Base-by-base conservation (phyloP, 2,888 invertebrate species). In the Ommatoiulus sabulosus region DNA sequence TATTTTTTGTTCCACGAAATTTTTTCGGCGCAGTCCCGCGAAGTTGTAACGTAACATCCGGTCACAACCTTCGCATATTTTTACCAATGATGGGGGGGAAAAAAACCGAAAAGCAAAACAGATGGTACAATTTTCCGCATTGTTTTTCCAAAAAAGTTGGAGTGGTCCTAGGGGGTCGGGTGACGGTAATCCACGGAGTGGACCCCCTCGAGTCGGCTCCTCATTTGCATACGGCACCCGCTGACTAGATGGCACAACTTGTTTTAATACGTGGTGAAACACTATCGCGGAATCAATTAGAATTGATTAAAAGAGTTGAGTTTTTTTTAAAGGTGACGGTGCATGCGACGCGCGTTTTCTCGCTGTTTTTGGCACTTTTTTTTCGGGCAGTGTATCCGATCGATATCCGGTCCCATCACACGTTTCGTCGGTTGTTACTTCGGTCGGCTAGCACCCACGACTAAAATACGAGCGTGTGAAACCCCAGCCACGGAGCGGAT, bases 171-270 rank as follows among this genome's bases (percentile, higher is more conserved):
- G 80, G 63, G 24, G 15, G 80, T 80, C 80, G 12, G 80, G 80
- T 80, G 80, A 80, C 80, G 35, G 80, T 80, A 80, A 80, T 80
- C 80, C 80, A 80, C n/a, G 35, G 80, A 52, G 52, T 15, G 35
- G 80, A 80, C 10, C 80, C 80, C 80, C 80, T 4, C 3, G 12
- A 80, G 80, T 35, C 80, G 80, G 10, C 80, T 80, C 80, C 35
- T 80, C 35, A 80, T 80, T 80, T 80, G 80, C 80, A 80, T 80
- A 80, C 72, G 72, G 72, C 72, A 72, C 72, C 72, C 72, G 72
- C 72, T 72, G 72, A 72, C 80, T 35, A 24, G 80, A 80, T 80
- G 63, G 80, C 80, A 80, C 80, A 80, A 80, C 80, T 35, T 35
- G 80, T 80, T 35, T 80, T 80, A 57, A 57, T n/a, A 12, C 35